Percentiles rank a stretch among this genome's conserved stretches.
phyloP scores from a whole-genome alignment of 2,797 vertebrate species.

The Eurystomus glaucurus region DNA sequence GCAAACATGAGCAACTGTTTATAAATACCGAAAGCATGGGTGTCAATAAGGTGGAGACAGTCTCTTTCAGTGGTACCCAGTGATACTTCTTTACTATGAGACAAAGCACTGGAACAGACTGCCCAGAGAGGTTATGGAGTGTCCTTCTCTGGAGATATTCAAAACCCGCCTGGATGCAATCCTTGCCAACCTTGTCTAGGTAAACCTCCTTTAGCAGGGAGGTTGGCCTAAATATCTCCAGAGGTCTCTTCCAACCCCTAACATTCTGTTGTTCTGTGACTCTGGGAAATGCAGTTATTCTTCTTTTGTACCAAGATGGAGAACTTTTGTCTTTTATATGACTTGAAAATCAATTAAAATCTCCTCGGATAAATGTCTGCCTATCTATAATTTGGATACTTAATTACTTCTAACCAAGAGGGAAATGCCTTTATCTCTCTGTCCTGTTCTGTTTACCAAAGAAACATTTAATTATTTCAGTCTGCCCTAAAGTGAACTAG shows the following conservation, averaged over 20 bases:
- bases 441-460: conserved; percentile 63
- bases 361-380: conserved; percentile 53
- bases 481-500: conserved; percentile 15
- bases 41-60: not conserved
- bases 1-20: not conserved
- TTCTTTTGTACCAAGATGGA: not conserved
- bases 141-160: not conserved
- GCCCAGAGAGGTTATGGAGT: not conserved
- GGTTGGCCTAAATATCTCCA: not conserved
- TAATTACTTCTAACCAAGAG: conserved; percentile 79
- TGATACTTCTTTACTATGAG: not conserved
- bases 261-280: not conserved
- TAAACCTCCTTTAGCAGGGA: not conserved
- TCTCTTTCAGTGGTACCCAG: not conserved
- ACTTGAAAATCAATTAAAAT: conserved; percentile 76
- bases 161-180: not conserved
- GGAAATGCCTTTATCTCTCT: conserved; percentile 60
- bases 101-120: not conserved
- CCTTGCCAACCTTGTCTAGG: not conserved
- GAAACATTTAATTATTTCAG: conserved; percentile 73
- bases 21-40: not conserved
- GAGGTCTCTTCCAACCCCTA: not conserved
- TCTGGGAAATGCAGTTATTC: not conserved
- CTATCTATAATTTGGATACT: conserved; percentile 75
- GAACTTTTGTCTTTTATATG: conserved; percentile 68